Base-by-base conservation (phyloP, 2,113 vertebrate species). In the Sturnira hondurensis region DNA sequence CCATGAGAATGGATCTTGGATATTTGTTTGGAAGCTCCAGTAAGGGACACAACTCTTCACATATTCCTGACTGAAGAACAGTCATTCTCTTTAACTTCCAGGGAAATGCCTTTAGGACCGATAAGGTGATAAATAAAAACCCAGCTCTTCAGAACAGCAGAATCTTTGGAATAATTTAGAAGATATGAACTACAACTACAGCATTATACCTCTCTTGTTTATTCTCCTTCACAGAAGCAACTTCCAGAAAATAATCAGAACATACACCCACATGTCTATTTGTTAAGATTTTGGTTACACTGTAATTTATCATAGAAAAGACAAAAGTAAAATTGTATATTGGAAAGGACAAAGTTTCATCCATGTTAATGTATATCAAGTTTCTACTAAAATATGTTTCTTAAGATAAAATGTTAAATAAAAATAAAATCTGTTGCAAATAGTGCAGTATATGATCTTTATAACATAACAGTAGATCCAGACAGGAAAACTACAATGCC, bases 81-180 rank as follows among this genome's bases (percentile, higher is more conserved):
- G 8, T 56, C 28, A 71, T 54, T 9, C 10, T 70, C 36, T 94
- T 96, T 56, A 83, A 19, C 52, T 81, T 84, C 14, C 17, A 87
- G 24, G 38, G n/a, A 17, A 85, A 86, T 26, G 2, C 1, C 33
- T n/a, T 56, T 74, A 82, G 22, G 4, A 86, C 8, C 54, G 58
- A 45, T 81, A 38, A 88, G 24, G 12, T 1, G 52, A 90, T 86
- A 77, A 87, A 68, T n/a, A 93, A 31, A 86, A n/a, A 65, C 2
- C 4, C 19, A 61, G 26, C 17, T 54, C 19, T 7, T 93, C 26
- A 36, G 11, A 36, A 31, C 41, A 77, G 19, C 14, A 91, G 24
- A 93, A 90, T 88, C 15, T 61, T 80, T 33, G 73, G 86, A 96
- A 94, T 81, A 87, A 77, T 45, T 82, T 81, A 84, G 43, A 12